Percentiles rank a stretch among this genome's conserved stretches.
phyloP scores from a whole-genome alignment of 2,888 invertebrate genomes.

The Physocephala rufipes region DNA sequence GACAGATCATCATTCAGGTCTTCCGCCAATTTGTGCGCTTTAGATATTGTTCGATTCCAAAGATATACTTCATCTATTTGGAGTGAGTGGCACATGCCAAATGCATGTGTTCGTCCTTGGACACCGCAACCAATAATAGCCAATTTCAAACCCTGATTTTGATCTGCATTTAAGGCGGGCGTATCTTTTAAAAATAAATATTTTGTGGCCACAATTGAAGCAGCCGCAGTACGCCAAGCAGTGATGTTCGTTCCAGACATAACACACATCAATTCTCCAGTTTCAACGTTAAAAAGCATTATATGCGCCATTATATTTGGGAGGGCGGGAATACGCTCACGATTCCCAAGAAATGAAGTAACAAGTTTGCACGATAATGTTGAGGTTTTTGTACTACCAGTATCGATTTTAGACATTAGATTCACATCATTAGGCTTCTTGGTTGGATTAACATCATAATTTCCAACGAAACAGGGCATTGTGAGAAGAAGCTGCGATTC shows the following conservation, averaged over 20 bases:
- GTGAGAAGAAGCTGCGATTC: slow-evolving; percentile 58
- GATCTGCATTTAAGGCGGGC: neutral
- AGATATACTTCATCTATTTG: slow-evolving; percentile 67
- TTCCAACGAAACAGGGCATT: slow-evolving; percentile 68
- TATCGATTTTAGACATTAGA: too few species aligned
- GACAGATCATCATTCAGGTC: slow-evolving; percentile 51
- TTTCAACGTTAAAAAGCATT: slow-evolving; percentile 64
- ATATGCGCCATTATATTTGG: slow-evolving; percentile 67
- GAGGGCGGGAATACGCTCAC: slow-evolving; percentile 54
- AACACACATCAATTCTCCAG: slow-evolving; percentile 66
- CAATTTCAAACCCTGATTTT: slow-evolving; percentile 48
- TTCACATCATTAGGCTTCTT: too few species aligned
- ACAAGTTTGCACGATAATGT: slow-evolving; percentile 68
- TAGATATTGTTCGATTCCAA: slow-evolving; percentile 68
- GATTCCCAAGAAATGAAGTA: slow-evolving; percentile 64
- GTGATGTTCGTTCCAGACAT: slow-evolving; percentile 69
- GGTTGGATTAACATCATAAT: slow-evolving; percentile 53
- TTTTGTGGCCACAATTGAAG: slow-evolving; percentile 69
- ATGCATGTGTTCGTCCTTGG: slow-evolving; percentile 68
- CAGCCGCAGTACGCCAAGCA: slow-evolving; percentile 70
- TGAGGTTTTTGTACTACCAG: slow-evolving; percentile 40
- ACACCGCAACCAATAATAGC: slow-evolving; percentile 69
- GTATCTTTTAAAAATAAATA: slow-evolving; percentile 63
- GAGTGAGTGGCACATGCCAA: slow-evolving; percentile 67
- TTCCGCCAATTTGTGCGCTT: slow-evolving; percentile 58